A percentile compares a stretch with the other conserved stretches of the same genome.
Evolutionary conservation across 2,888 invertebrate genomes (phyloP).

Genomic region (Aleiodes testaceus): DNA sequence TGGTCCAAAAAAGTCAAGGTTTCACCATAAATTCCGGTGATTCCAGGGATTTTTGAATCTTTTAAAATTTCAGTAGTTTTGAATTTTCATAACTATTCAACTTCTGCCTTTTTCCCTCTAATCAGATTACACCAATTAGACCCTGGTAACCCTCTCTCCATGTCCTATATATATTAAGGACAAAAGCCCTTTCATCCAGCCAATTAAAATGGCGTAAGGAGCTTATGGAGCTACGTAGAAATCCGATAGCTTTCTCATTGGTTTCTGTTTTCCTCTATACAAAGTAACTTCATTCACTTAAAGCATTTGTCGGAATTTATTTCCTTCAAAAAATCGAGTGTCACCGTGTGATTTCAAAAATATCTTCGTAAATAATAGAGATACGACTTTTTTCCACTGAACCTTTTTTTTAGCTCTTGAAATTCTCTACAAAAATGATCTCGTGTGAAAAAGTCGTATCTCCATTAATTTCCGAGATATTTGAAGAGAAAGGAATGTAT

Average conservation of each 20-base stretch:
- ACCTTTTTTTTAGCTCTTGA: too few species aligned
- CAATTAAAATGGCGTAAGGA: slow-evolving; percentile 56
- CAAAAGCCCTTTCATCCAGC: slow-evolving; percentile 42
- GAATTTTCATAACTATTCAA: neutral
- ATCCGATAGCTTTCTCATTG: neutral
- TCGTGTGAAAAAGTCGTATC: neutral
- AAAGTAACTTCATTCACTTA: too few species aligned
- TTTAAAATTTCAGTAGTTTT: neutral
- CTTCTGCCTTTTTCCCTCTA: slow-evolving; percentile 17
- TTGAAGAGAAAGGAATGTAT: neutral
- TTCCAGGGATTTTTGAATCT: too few species aligned
- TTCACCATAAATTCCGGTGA: too few species aligned
- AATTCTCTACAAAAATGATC: neutral
- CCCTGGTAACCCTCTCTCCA: slow-evolving; percentile 18
- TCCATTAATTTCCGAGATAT: too few species aligned
- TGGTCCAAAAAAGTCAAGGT: neutral
- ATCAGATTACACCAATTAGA: slow-evolving; percentile 49
- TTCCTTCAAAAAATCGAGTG: neutral
- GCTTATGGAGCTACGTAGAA: slow-evolving; percentile 47
- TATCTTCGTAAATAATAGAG: neutral
- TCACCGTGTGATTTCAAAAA: too few species aligned
- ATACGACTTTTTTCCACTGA: too few species aligned
- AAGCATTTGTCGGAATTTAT: too few species aligned
- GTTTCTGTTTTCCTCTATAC: neutral
- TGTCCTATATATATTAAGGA: slow-evolving; percentile 17